Conservation (phyloP, 2,888 invertebrate genomes). For the Plagodis pulveraria region DNA sequence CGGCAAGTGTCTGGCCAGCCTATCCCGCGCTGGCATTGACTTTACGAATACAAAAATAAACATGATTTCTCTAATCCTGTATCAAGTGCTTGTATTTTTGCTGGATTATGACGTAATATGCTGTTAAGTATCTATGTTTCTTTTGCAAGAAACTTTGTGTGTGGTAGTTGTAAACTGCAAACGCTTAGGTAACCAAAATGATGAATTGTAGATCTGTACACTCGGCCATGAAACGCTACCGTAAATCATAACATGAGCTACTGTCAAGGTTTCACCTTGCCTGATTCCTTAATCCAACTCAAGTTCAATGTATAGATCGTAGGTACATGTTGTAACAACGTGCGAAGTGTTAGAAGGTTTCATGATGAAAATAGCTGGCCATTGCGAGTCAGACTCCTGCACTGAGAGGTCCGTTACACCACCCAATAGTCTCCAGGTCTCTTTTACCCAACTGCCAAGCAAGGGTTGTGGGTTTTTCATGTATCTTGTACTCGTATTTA, state of each 20-base stretch:
- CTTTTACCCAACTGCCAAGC: too few species aligned
- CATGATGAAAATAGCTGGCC: too few species aligned
- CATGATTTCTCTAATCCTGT: conserved; percentile 62
- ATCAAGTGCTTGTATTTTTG: conserved; percentile 46
- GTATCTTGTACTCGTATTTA: too few species aligned
- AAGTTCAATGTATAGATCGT: too few species aligned
- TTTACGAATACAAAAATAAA: conserved; percentile 72
- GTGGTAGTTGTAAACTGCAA: neutral
- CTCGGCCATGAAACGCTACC: conserved; percentile 7
- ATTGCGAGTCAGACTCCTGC: too few species aligned
- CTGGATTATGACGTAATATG: conserved; percentile 48
- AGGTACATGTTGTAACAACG: too few species aligned
- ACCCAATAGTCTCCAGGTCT: too few species aligned
- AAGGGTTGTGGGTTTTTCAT: too few species aligned
- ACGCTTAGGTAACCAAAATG: neutral
- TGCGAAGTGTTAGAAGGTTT: too few species aligned
- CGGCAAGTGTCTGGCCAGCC: conserved; percentile 47
- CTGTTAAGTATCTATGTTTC: conserved; percentile 28
- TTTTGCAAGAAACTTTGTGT: neutral
- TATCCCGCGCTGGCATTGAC: conserved; percentile 61
- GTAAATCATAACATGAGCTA: conserved; percentile 17
- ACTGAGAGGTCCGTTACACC: too few species aligned
- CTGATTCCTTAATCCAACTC: conserved; percentile 3
- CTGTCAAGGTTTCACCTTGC: conserved; percentile 19
- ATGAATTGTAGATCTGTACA: conserved; percentile 8